Conservation (phyloP, 2,888 invertebrate species). For the Acronicta leporina region DNA sequence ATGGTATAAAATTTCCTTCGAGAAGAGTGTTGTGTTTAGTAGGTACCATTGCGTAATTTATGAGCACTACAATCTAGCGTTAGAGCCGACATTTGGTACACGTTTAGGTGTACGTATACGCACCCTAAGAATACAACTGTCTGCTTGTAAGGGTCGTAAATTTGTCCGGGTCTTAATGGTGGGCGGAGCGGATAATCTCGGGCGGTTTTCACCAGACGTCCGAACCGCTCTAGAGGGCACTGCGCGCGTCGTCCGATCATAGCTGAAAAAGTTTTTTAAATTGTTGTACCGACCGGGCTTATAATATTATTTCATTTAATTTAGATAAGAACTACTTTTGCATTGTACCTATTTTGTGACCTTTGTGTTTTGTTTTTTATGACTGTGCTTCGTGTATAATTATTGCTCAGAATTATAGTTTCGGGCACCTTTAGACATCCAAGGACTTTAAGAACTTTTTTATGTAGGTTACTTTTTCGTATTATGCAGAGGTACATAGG, state of each 20-base stretch:
- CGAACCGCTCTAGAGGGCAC: conserved; percentile 79
- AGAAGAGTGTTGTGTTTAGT: too few species aligned
- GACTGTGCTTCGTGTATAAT: too few species aligned
- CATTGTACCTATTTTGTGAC: conserved; percentile 17
- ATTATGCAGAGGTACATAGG: too few species aligned
- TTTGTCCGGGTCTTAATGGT: conserved; percentile 74
- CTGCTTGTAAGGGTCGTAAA: conserved; percentile 85
- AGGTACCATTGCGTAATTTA: too few species aligned
- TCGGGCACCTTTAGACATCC: conserved; percentile 31
- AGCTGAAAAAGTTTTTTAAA: conserved; percentile 62
- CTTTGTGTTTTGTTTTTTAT: conserved; percentile 16
- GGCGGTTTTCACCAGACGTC: conserved; percentile 75
- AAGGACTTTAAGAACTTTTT: conserved; percentile 27
- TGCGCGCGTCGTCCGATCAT: conserved; percentile 78
- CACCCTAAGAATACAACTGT: conserved; percentile 83
- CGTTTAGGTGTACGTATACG: conserved; percentile 33
- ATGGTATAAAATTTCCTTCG: too few species aligned
- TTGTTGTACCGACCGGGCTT: conserved; percentile 16
- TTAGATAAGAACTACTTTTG: conserved; percentile 14
- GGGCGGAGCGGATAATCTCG: conserved; percentile 78
- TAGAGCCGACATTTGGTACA: background rate
- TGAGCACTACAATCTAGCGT: too few species aligned
- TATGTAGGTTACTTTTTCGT: conserved; percentile 3
- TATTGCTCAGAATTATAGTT: too few species aligned
- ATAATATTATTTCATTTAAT: conserved; percentile 10